Conservation (phyloP, 2,113 vertebrate species). For the Cebidichthys violaceus region DNA sequence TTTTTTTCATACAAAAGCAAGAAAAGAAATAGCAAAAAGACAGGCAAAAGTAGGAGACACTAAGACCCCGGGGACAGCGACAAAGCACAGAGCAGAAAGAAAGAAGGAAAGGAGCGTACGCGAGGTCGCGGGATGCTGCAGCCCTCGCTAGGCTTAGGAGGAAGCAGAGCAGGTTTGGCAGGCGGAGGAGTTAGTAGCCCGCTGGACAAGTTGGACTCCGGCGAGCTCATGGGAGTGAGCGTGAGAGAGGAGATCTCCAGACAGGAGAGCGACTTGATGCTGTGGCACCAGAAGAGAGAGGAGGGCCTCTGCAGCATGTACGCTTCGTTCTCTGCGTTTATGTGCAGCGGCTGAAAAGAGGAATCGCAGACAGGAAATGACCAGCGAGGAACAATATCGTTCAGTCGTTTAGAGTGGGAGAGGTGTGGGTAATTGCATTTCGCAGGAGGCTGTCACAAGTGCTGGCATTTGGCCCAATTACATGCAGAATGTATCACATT, state of each 20-base stretch:
- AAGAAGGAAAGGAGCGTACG: constrained; percentile 75
- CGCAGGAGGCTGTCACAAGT: constrained; percentile 6
- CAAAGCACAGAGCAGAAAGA: constrained; percentile 1
- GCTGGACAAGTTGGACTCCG: constrained; percentile 88
- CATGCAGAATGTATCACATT: constrained; percentile 18
- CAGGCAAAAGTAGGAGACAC: constrained; percentile 45
- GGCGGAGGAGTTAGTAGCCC: constrained; percentile 89
- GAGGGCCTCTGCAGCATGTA: constrained; percentile 88
- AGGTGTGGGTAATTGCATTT: constrained; percentile 29
- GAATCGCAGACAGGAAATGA: constrained; percentile 79
- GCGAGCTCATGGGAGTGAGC: constrained; percentile 90
- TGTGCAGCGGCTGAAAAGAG: constrained; percentile 88
- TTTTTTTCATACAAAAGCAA: constrained; percentile 5
- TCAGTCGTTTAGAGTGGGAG: constrained; percentile 4
- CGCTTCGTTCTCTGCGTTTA: constrained; percentile 87
- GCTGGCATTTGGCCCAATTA: constrained; percentile 40
- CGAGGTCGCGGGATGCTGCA: constrained; percentile 88
- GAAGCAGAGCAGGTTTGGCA: constrained; percentile 84
- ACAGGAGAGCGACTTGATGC: constrained; percentile 88
- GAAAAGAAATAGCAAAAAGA: background rate
- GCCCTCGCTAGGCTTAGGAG: constrained; percentile 84
- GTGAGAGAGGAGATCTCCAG: constrained; percentile 93
- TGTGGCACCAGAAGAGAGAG: constrained; percentile 91
- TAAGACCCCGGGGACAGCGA: background rate
- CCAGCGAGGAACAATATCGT: constrained; percentile 39